Conservation (phyloP, 2,888 invertebrate genomes). For the Drosophila anomalata region DNA sequence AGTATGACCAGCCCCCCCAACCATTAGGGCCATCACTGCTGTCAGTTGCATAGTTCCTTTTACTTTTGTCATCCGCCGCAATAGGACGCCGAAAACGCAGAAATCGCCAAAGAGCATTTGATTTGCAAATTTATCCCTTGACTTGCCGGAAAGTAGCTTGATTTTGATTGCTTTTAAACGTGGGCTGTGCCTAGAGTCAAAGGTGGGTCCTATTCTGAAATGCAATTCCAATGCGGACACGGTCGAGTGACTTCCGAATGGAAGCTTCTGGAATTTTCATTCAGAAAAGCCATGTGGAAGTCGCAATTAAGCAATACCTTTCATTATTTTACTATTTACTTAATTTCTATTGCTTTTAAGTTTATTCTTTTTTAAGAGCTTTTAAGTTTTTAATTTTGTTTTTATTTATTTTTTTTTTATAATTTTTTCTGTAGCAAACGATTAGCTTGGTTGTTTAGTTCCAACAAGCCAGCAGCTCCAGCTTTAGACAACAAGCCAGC, state of each 20-base stretch:
- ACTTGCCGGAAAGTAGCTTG: not conserved
- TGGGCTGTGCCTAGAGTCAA: slow-evolving; percentile 9
- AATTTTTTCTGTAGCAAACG: slow-evolving; percentile 81
- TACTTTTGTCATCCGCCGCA: slow-evolving; percentile 2
- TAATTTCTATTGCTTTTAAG: slow-evolving; percentile 23
- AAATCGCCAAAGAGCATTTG: slow-evolving; percentile 1
- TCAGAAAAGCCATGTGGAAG: slow-evolving; percentile 7
- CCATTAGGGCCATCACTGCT: slow-evolving; percentile 15
- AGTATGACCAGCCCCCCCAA: not conserved
- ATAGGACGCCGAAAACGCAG: not conserved
- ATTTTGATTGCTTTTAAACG: slow-evolving; percentile 3
- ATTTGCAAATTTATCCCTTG: not conserved
- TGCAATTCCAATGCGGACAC: slow-evolving; percentile 8
- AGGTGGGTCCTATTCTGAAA: slow-evolving; percentile 13
- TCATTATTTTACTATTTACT: not conserved
- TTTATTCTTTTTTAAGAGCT: slow-evolving; percentile 15
- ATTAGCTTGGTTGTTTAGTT: slow-evolving; percentile 83
- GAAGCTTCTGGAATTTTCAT: slow-evolving; percentile 9
- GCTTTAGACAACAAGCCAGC: slow-evolving; percentile 74
- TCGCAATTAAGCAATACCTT: not conserved
- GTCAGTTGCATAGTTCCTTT: slow-evolving; percentile 27
- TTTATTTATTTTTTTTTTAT: slow-evolving; percentile 50
- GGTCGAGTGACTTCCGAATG: slow-evolving; percentile 9
- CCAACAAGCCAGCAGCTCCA: slow-evolving; percentile 73
- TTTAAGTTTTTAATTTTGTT: slow-evolving; percentile 41